Evolutionary conservation across 2,797 vertebrate species (phyloP).

Genomic region (Galaxias olidus): DNA sequence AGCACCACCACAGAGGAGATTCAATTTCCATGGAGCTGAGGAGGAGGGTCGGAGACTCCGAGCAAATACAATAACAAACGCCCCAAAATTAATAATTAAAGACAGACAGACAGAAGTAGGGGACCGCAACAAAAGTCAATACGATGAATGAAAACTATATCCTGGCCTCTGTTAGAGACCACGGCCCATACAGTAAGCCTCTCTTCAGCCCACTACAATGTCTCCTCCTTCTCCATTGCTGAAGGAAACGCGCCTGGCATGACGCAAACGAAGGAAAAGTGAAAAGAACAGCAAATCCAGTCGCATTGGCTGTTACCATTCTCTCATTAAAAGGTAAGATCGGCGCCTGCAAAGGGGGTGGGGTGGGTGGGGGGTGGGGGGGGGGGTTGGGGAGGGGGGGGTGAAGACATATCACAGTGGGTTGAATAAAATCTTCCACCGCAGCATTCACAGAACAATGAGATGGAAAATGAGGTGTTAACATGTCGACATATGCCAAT

Average conservation of each 20-base stretch:
- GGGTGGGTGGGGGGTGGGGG: no score
- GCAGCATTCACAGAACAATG: not conserved
- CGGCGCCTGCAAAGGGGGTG: not conserved
- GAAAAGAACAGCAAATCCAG: no score
- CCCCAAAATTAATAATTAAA: conserved; percentile 70
- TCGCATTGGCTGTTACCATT: no score
- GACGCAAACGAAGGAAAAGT: no score
- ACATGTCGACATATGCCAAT: conserved; percentile 4
- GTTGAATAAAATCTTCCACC: not conserved
- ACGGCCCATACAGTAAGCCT: conserved; percentile 1
- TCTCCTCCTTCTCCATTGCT: not conserved
- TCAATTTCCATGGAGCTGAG: conserved; percentile 66
- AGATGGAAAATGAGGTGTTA: conserved; percentile 17
- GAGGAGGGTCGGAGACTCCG: conserved; percentile 52
- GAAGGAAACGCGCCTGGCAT: no score
- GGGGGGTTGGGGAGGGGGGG: no score
- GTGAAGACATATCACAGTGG: not conserved
- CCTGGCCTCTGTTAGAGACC: conserved; percentile 27
- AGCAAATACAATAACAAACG: conserved; percentile 66
- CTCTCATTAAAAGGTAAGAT: no score
- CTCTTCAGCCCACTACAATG: not conserved
- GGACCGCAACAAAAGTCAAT: conserved; percentile 54
- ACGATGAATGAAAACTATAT: conserved; percentile 52
- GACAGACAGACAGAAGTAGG: conserved; percentile 45
- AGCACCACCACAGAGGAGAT: conserved; percentile 57